Evolutionary conservation across 2,797 vertebrate genomes (phyloP).

Genomic region (Pempheris klunzingeri): DNA sequence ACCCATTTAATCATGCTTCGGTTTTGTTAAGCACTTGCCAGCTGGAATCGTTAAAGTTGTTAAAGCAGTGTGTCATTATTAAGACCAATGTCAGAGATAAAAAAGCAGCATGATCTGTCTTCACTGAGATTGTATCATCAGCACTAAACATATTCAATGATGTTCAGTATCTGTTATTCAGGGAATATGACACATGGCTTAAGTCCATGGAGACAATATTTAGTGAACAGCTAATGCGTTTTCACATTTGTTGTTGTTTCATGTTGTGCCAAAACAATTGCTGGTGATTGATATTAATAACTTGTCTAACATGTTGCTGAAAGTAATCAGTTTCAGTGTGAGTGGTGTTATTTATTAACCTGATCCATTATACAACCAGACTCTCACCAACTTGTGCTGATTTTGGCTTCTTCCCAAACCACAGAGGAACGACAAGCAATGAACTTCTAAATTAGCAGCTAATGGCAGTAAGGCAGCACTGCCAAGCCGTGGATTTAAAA

Average conservation of each 20-base stretch:
- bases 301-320: constrained; percentile 14
- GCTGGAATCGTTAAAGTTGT: no score
- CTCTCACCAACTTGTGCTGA: constrained; percentile 3
- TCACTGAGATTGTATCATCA: neutral
- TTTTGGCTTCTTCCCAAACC: constrained; percentile 27
- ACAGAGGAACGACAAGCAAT: neutral
- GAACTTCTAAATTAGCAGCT: constrained; percentile 18
- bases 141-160: constrained; percentile 6
- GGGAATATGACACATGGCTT: constrained; percentile 5
- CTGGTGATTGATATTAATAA: constrained; percentile 28
- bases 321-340: constrained; percentile 20
- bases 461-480: neutral
- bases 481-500: neutral
- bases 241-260: constrained; percentile 8
- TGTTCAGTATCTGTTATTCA: neutral
- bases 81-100: neutral
- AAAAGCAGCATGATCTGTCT: neutral
- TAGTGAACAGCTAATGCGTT: neutral
- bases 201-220: neutral
- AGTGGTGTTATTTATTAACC: constrained; percentile 7
- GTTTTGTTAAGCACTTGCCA: no score
- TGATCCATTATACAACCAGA: constrained; percentile 11
- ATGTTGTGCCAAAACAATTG: neutral
- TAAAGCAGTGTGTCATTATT: neutral
- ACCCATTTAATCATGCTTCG: no score